Conservation (phyloP, 2,888 invertebrate genomes). For the Pollenia amentaria region DNA sequence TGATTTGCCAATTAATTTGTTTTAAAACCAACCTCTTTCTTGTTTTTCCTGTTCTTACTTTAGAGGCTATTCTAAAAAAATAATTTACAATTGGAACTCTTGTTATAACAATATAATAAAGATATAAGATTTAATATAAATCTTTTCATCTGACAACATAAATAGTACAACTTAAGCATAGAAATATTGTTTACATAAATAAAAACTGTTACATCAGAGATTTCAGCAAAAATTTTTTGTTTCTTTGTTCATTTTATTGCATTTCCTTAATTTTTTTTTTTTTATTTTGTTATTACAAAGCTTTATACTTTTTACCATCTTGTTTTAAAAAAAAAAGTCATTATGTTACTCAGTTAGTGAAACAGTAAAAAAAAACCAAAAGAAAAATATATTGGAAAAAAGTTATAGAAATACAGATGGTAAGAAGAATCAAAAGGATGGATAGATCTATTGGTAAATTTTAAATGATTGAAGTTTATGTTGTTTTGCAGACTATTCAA, state of each 20-base stretch:
- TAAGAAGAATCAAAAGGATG: not conserved
- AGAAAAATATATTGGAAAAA: constrained; percentile 2
- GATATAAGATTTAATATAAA: too few relatives aligned
- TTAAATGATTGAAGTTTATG: constrained; percentile 46
- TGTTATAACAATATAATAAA: too few relatives aligned
- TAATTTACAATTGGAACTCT: too few relatives aligned
- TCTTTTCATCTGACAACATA: not conserved
- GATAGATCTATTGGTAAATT: constrained; percentile 42
- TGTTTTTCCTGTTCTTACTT: too few relatives aligned
- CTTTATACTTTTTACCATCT: constrained; percentile 22
- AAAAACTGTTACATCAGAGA: constrained; percentile 66
- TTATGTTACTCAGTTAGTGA: constrained; percentile 75
- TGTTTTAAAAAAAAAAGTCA: constrained; percentile 72
- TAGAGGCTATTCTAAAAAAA: too few relatives aligned
- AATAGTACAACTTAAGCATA: constrained; percentile 4
- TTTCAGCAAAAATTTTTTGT: constrained; percentile 52
- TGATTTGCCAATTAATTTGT: too few relatives aligned
- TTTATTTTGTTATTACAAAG: constrained; percentile 33
- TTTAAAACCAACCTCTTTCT: too few relatives aligned
- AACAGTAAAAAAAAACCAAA: constrained; percentile 33
- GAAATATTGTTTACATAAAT: constrained; percentile 12
- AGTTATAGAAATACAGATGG: not conserved
- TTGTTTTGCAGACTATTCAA: not conserved
- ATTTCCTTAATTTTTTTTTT: constrained; percentile 19
- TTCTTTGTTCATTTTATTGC: not conserved